Evolutionary conservation across 2,888 invertebrate genomes (phyloP).

Genomic region (Tetranychus truncatus): DNA sequence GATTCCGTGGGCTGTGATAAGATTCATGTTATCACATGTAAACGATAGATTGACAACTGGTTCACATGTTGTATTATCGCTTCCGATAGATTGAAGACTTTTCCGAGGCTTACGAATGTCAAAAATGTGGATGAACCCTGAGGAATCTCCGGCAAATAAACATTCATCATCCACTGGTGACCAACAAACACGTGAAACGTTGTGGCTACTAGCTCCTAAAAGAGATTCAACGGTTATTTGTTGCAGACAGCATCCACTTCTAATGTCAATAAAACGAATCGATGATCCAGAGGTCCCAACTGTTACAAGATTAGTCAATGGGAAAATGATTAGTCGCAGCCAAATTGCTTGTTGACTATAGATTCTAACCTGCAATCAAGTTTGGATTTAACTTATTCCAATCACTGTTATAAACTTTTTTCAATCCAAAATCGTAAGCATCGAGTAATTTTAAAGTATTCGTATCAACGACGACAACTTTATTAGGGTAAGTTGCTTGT

Average conservation of each 20-base stretch:
- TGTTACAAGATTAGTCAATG: background rate
- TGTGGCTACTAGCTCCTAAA: constrained; percentile 11
- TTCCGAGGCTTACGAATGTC: constrained; percentile 18
- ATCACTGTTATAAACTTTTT: constrained; percentile 18
- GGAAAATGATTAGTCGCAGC: no score
- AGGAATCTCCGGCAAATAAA: constrained; percentile 20
- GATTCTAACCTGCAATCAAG: constrained; percentile 9
- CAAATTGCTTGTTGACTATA: background rate
- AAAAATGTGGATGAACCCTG: constrained; percentile 19
- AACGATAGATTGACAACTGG: constrained; percentile 16
- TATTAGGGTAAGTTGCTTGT: background rate
- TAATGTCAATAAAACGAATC: constrained; percentile 17
- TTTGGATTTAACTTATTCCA: constrained; percentile 12
- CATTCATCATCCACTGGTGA: constrained; percentile 20
- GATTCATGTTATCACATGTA: constrained; percentile 16
- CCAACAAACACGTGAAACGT: constrained; percentile 19
- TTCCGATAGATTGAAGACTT: constrained; percentile 8
- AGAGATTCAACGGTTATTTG: constrained; percentile 15
- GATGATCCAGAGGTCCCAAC: constrained; percentile 16
- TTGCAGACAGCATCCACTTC: constrained; percentile 16
- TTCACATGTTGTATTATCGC: constrained; percentile 15
- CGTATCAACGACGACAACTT: constrained; percentile 15
- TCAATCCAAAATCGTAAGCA: constrained; percentile 10
- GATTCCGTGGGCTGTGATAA: constrained; percentile 15
- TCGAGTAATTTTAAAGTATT: constrained; percentile 14